These are phyloP conservation scores for Gopherus flavomarginatus DNA, from an alignment of 2,113 vertebrate species.

Conservation along the genomic window DNA sequence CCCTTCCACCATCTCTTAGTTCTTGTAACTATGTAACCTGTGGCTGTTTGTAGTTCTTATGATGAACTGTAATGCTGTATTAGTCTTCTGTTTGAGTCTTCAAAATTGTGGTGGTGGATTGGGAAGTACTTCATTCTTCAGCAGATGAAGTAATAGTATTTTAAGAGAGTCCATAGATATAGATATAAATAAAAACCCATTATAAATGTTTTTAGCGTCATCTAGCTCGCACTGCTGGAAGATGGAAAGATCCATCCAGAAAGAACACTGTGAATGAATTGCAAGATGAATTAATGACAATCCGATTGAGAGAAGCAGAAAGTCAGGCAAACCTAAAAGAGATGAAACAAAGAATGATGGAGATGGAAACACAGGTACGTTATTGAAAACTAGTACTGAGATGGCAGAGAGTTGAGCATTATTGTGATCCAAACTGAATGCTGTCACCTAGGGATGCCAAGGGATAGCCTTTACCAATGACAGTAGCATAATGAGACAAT, in stretches of 20 bases:
- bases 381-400: rapidly evolving
- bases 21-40: not conserved
- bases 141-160: not conserved
- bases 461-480: rapidly evolving
- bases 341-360: slow-evolving; percentile 93
- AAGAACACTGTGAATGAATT: slow-evolving; percentile 93
- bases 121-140: not conserved
- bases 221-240: slow-evolving; percentile 89
- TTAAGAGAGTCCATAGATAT: not conserved
- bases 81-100: not conserved
- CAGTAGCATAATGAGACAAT: not conserved
- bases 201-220: slow-evolving; percentile 84
- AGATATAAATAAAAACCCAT: not conserved
- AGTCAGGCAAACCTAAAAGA: slow-evolving; percentile 93
- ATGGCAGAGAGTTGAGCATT: not conserved
- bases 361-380: slow-evolving; percentile 94
- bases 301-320: slow-evolving; percentile 93
- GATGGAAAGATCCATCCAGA: slow-evolving; percentile 94
- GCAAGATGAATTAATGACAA: slow-evolving; percentile 97
- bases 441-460: not conserved
- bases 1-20: not conserved
- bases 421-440: not conserved
- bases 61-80: not conserved
- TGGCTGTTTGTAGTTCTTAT: not conserved
- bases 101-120: not conserved